These are phyloP conservation scores for Neoniphon sammara DNA, from an alignment of 2,797 vertebrate species.

Conservation along the genomic window DNA sequence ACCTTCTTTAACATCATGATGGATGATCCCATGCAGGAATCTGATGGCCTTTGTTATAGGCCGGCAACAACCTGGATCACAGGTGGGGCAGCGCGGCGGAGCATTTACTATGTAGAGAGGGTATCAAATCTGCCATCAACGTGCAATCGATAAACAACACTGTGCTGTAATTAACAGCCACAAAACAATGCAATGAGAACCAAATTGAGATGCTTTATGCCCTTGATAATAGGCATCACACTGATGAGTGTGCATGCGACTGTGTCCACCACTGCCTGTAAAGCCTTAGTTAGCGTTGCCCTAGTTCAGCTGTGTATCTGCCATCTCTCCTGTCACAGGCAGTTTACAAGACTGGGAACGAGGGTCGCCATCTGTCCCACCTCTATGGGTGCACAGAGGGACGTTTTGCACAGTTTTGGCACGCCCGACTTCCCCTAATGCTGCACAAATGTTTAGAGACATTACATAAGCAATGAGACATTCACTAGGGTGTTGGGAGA, in stretches of 20 bases:
- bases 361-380: conserved; percentile 83
- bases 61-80: conserved; percentile 31
- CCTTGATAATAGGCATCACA: conserved; percentile 34
- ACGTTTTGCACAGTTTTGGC: conserved; percentile 80
- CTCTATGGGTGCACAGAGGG: conserved; percentile 77
- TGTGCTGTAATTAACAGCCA: conserved; percentile 45
- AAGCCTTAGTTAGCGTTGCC: conserved; percentile 61
- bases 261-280: conserved; percentile 67
- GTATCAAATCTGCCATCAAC: conserved; percentile 18
- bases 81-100: not conserved
- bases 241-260: conserved; percentile 55
- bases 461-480: conserved; percentile 75
- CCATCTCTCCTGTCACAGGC: conserved; percentile 75
- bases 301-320: conserved; percentile 64
- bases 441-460: conserved; percentile 81
- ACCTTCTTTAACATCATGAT: conserved; percentile 77
- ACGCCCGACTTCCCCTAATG: conserved; percentile 80
- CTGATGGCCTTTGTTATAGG: conserved; percentile 60
- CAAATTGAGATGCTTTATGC: conserved; percentile 32
- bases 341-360: conserved; percentile 78
- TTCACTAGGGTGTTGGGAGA: conserved; percentile 40
- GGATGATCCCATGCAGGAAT: conserved; percentile 60
- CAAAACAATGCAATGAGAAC: conserved; percentile 23
- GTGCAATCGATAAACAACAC: conserved; percentile 26
- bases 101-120: not conserved